Conservation (phyloP, 2,113 vertebrate species). For the Laticauda colubrina region DNA sequence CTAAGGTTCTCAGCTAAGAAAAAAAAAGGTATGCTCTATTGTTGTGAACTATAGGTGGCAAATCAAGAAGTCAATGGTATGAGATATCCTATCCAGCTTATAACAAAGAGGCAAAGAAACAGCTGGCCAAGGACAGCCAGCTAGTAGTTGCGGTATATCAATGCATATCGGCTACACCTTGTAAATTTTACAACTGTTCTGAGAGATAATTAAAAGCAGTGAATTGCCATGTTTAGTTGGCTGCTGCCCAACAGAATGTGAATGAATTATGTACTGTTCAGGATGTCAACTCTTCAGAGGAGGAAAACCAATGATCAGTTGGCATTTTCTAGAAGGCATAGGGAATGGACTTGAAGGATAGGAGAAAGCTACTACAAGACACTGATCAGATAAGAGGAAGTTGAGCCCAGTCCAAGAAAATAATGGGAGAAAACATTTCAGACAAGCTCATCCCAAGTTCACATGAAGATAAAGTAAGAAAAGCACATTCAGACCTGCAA, state of each 20-base stretch:
- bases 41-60: not conserved
- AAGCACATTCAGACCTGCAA: not conserved
- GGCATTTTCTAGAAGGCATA: not conserved
- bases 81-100: slow-evolving; percentile 33
- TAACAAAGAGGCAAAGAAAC: slow-evolving; percentile 50
- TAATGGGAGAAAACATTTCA: not conserved
- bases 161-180: slow-evolving; percentile 66
- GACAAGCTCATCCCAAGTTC: not conserved
- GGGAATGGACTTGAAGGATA: not conserved
- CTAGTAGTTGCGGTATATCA: slow-evolving; percentile 70
- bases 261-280: slow-evolving; percentile 51
- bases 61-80: slow-evolving; percentile 20
- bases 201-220: slow-evolving; percentile 71
- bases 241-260: slow-evolving; percentile 67
- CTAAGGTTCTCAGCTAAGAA: not conserved
- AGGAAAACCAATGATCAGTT: slow-evolving; percentile 29
- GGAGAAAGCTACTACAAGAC: not conserved
- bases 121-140: slow-evolving; percentile 59
- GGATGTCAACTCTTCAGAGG: slow-evolving; percentile 47
- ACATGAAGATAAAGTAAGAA: not conserved
- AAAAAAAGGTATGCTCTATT: not conserved
- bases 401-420: not conserved
- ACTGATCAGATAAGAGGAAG: not conserved
- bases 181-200: slow-evolving; percentile 66
- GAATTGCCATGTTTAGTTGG: slow-evolving; percentile 72